Base-by-base conservation (phyloP, 2,797 vertebrate species). In the Macropodus opercularis region DNA sequence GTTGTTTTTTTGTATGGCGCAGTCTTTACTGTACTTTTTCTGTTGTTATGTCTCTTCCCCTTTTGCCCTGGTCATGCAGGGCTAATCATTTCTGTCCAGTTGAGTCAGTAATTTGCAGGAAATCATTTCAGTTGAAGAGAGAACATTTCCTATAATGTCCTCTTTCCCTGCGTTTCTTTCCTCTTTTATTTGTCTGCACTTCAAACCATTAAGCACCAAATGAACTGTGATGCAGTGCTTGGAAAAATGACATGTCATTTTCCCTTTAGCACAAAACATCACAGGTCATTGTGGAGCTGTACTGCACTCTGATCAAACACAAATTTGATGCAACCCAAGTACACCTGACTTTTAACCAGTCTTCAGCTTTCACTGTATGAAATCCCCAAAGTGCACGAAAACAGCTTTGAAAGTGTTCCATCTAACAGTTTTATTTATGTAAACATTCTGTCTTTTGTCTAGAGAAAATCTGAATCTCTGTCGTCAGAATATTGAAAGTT, bases 391-490 rank as follows among this genome's bases (percentile, higher is more conserved):
- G 23, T 55, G 19, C 32, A 60, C 17, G 54, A 50, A 12, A 53
- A 24, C 18, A 15, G 50, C 36, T 41, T 57, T 67, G 13, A 47
- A 71, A 42, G 36, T 31, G 31, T 43, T 55, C 2, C 11, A 19
- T 66, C 10, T 27, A 15, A 53, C 35, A 49, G 13, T 51, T 65
- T 64, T n/a, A 34, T 51, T 12, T 53, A 7, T 55, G 31, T 65
- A 50, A 56, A 52, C 34, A 36, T n/a, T 71, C 40, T 34, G 26
- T 36, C n/a, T 64, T 48, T 44, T 38, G 64, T 47, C n/a, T 46
- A 94, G 92, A 69, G 88, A 90, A 50, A 87, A 92, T 56, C 87
- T 95, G 56, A 83, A 61, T 6, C 78, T 90, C 29, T 94, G 93
- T 65, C 89, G 22, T 31, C 81, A 86, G 69, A 90, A 77, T 67